A percentile compares a stretch with the other conserved stretches of the same genome.
Conservation (phyloP, 2,797 vertebrate genomes). For the Anabacerthia variegaticeps region DNA sequence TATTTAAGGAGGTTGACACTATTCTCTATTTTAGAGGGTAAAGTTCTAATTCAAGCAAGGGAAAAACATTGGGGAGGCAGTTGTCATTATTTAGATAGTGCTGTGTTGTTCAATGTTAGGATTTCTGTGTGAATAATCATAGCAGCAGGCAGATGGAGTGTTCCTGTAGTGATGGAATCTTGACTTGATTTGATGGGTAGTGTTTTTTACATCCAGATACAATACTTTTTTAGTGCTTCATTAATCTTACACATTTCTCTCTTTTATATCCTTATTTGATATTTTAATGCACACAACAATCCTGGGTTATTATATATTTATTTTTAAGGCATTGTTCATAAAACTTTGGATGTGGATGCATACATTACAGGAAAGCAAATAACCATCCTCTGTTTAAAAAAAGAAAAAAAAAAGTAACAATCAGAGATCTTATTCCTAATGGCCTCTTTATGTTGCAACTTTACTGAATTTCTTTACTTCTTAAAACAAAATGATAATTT, state of each 20-base stretch:
- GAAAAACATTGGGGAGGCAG: not conserved
- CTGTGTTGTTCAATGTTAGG: not conserved
- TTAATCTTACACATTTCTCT: not conserved
- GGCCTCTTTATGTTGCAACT: not conserved
- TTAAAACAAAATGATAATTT: not conserved
- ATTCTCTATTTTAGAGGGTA: not conserved
- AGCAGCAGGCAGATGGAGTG: not conserved
- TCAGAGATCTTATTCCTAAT: not conserved
- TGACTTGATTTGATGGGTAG: not conserved
- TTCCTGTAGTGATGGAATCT: not conserved
- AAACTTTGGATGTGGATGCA: not conserved
- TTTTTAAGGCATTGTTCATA: not conserved
- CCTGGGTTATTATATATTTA: not conserved
- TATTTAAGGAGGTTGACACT: not conserved
- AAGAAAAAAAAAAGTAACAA: not conserved
- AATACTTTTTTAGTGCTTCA: not conserved
- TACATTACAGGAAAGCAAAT: not conserved
- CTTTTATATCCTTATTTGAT: not conserved
- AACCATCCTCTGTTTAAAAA: not conserved
- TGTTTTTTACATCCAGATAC: not conserved
- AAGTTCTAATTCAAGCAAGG: not conserved
- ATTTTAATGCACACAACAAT: not conserved
- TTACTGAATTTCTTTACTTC: not conserved
- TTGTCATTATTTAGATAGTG: not conserved
- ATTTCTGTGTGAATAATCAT: not conserved